These are phyloP conservation scores for Monopis laevigella DNA, from an alignment of 2,888 invertebrate genomes.

Conservation along the genomic window DNA sequence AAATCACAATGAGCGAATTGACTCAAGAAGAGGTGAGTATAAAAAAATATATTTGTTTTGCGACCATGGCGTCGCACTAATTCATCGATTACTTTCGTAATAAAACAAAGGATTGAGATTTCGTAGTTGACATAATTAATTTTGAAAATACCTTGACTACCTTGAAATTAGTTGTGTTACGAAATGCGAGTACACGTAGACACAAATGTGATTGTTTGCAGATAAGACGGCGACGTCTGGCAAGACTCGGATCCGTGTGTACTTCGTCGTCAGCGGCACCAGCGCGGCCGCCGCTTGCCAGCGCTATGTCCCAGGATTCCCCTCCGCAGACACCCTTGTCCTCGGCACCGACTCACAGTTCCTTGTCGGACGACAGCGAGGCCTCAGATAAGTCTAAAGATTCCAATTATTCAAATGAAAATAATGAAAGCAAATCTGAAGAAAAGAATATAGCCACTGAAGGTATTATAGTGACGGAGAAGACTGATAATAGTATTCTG, in stretches of 20 bases:
- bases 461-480: constrained; percentile 59
- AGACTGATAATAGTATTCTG: constrained; percentile 51
- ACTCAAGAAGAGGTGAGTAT: constrained; percentile 89
- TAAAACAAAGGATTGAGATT: constrained; percentile 60
- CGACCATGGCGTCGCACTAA: constrained; percentile 52
- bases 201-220: constrained; percentile 47
- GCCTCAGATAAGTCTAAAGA: too few species aligned
- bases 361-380: constrained; percentile 36
- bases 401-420: constrained; percentile 45
- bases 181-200: constrained; percentile 19
- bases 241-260: constrained; percentile 73
- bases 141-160: too few species aligned
- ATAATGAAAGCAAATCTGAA: constrained; percentile 40
- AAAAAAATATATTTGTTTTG: constrained; percentile 45
- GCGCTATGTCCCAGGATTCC: constrained; percentile 45
- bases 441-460: constrained; percentile 52
- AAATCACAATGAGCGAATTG: constrained; percentile 78
- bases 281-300: constrained; percentile 57
- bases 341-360: constrained; percentile 33
- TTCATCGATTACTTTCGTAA: constrained; percentile 64
- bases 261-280: constrained; percentile 49
- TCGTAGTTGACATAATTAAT: neutral
- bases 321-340: constrained; percentile 30
- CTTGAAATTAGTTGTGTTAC: too few species aligned
- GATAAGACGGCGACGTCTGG: constrained; percentile 81